Base-by-base conservation (phyloP, 2,797 vertebrate genomes). In the Anniella stebbinsi region DNA sequence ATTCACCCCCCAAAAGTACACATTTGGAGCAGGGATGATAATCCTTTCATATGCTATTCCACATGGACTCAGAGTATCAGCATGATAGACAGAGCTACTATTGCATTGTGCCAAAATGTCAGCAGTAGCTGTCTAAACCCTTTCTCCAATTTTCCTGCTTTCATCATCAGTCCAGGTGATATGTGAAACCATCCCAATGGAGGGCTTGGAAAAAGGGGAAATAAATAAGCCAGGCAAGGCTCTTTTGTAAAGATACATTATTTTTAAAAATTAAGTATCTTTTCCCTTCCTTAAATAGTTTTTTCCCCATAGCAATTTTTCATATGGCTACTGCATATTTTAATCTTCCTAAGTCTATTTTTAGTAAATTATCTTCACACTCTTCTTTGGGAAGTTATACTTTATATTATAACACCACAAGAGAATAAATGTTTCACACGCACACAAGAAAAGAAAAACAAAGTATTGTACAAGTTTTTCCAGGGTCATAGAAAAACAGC, bases 381-480 rank as follows among this genome's bases (percentile, higher is more conserved):
- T 78, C 2, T 89, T 87, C 77, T 91, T 88, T 63, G 60, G 88
- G 63, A 88, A 94, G 70, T 12, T 92, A 80, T 75, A 23, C 41
- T 18, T 92, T 92, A 80, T 70, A 78, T 54, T 84, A 72, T 69
- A 78, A 94, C 87, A 88, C 84, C 73, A 78, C 38, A 88, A 87
- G 83, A 93, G 84, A 80, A 86, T 80, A 91, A 93, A 93, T 88
- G 86, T 93, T 93, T 90, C 87, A 92, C n/a, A 94, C 33, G 63
- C 80, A 87, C 73, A 87, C 67, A 77, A 83, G 80, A 94, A 80
- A 82, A 57, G 33, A 77, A 45, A 87, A 88, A 93, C 36, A 82
- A 66, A 18, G 91, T 94, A 87, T 28, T 78, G 82, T 80, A 25
- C 4, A 8, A 12, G 15, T 30, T 1, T 86, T 93, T 75, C 91